phyloP scores from a whole-genome alignment of 2,797 vertebrate species.

The Bucorvus abyssinicus region DNA sequence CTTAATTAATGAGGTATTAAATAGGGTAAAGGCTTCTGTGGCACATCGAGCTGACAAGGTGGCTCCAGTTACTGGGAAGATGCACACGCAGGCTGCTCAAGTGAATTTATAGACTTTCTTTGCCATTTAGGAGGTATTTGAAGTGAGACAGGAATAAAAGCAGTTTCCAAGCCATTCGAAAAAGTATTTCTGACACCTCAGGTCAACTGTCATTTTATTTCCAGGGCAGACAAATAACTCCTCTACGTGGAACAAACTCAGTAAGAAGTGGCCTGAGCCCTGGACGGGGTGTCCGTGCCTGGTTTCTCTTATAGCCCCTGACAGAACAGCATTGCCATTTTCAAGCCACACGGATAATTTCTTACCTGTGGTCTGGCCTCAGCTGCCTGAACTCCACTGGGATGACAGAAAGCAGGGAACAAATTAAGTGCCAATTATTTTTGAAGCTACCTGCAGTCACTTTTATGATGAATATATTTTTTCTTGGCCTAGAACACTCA shows the following conservation, averaged over 20 bases:
- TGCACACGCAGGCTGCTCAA: background rate
- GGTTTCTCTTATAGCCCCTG: background rate
- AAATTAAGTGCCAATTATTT: slow-evolving; percentile 27
- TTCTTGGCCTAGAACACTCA: background rate
- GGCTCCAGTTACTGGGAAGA: background rate
- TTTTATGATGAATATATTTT: slow-evolving; percentile 1
- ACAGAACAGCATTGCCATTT: background rate
- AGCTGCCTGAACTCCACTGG: background rate
- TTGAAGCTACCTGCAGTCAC: background rate
- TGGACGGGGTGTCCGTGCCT: background rate
- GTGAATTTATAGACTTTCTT: background rate
- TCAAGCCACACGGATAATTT: background rate
- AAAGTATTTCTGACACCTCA: slow-evolving; percentile 20
- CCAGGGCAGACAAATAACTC: background rate
- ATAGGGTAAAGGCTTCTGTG: slow-evolving; percentile 3
- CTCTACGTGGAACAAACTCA: background rate
- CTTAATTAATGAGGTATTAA: slow-evolving; percentile 24
- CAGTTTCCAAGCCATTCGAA: slow-evolving; percentile 1
- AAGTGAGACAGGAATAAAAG: slow-evolving; percentile 37
- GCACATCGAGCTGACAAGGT: background rate
- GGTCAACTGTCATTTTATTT: slow-evolving; percentile 52
- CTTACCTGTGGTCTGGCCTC: background rate
- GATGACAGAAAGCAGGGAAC: background rate
- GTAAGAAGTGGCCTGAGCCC: background rate
- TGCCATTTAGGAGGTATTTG: slow-evolving; percentile 56